Conservation (phyloP, 2,113 vertebrate genomes). For the Pangasianodon hypophthalmus region DNA sequence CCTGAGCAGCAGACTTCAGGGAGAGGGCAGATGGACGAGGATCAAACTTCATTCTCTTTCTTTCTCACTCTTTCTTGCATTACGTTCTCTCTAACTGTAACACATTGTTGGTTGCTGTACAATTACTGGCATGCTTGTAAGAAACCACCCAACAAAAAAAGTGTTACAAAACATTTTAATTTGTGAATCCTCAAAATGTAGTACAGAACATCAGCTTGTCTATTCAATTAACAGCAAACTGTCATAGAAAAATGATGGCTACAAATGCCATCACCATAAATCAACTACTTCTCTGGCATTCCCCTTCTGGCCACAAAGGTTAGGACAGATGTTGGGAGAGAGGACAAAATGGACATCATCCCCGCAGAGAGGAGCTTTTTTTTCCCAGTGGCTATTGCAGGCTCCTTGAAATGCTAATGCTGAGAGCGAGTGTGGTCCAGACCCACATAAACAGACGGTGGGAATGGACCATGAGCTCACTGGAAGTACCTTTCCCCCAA, state of each 20-base stretch:
- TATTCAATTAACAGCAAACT: constrained; percentile 61
- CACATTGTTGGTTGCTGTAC: neutral
- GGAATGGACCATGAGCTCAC: constrained; percentile 82
- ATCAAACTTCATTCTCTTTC: constrained; percentile 65
- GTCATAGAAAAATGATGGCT: constrained; percentile 70
- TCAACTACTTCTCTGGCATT: constrained; percentile 88
- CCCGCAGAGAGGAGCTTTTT: constrained; percentile 86
- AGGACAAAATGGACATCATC: constrained; percentile 89
- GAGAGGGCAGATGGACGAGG: constrained; percentile 70
- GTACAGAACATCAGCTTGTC: neutral
- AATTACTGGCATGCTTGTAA: neutral
- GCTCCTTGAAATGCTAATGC: constrained; percentile 96
- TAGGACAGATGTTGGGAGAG: constrained; percentile 92
- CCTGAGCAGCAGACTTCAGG: constrained; percentile 53
- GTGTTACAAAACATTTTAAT: neutral
- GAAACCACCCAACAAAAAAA: neutral
- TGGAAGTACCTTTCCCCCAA: constrained; percentile 74
- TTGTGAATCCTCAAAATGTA: neutral
- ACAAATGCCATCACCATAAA: constrained; percentile 85
- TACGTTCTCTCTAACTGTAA: constrained; percentile 15
- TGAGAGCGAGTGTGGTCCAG: constrained; percentile 82
- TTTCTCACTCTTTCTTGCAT: constrained; percentile 33
- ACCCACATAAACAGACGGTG: constrained; percentile 86
- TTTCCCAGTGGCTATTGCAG: constrained; percentile 82
- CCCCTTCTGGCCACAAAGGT: constrained; percentile 93